These are phyloP conservation scores for Lonchura striata DNA, from an alignment of 2,113 vertebrate genomes.

Conservation along the genomic window DNA sequence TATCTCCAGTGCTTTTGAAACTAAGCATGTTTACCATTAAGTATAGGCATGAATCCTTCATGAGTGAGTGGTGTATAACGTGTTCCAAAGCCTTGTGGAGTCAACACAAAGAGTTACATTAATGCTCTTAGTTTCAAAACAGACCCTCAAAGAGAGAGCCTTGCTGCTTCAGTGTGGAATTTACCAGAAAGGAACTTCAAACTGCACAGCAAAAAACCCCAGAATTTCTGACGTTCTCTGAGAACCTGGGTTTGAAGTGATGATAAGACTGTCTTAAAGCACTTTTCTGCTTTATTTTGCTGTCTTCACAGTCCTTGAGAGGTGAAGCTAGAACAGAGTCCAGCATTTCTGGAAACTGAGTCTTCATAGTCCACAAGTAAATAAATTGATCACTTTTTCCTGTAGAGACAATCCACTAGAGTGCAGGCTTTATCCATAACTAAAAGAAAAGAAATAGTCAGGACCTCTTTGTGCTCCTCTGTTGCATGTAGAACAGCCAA, in stretches of 20 bases:
- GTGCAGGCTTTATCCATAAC: constrained; percentile 25
- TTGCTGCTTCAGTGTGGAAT: background rate
- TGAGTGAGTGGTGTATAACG: background rate
- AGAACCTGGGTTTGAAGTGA: background rate
- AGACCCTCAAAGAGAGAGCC: background rate
- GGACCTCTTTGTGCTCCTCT: background rate
- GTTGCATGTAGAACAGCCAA: background rate
- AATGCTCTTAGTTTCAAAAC: background rate
- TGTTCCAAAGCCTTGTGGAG: background rate
- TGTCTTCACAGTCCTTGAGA: background rate
- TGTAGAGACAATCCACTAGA: constrained; percentile 51
- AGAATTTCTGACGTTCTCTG: background rate
- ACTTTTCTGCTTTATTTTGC: background rate
- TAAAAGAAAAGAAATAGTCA: background rate
- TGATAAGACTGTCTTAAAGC: background rate
- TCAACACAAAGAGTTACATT: background rate
- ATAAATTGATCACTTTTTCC: background rate
- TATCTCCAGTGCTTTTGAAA: background rate
- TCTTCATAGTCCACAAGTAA: background rate
- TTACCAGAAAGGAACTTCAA: background rate
- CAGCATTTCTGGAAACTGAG: background rate
- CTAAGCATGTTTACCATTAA: background rate
- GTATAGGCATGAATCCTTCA: background rate
- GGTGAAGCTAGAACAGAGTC: background rate
- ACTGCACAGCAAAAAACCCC: background rate